These are phyloP conservation scores for Tetramorium bicarinatum DNA, from an alignment of 2,888 invertebrate genomes.

Conservation along the genomic window DNA sequence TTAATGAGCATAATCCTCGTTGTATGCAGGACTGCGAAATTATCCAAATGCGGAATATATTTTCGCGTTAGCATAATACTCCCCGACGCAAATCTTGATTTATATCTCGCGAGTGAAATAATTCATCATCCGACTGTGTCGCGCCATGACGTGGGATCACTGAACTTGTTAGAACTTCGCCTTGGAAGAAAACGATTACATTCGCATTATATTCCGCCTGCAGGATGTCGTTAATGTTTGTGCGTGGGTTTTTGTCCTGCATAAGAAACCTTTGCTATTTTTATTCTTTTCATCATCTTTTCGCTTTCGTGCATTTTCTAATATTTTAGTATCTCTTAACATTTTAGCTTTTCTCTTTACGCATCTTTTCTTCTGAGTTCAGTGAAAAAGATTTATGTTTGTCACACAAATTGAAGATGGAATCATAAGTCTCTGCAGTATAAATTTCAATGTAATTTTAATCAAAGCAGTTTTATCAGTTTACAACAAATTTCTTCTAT, in stretches of 20 bases:
- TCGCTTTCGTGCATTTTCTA: neutral
- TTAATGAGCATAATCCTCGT: constrained; percentile 34
- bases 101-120: neutral
- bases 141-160: constrained; percentile 21
- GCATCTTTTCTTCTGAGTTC: neutral
- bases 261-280: neutral
- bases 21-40: neutral
- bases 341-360: neutral
- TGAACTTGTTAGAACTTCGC: constrained; percentile 47
- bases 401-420: neutral
- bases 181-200: constrained; percentile 39
- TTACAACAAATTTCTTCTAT: neutral
- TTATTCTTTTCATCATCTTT: constrained; percentile 10
- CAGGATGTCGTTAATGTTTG: constrained; percentile 31
- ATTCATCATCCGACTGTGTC: constrained; percentile 33
- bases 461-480: neutral
- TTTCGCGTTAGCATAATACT: constrained; percentile 26
- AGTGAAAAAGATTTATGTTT: neutral
- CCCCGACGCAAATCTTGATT: constrained; percentile 4
- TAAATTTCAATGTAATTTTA: neutral
- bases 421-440: neutral
- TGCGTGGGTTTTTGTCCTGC: constrained; percentile 11
- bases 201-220: constrained; percentile 39
- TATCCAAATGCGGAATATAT: constrained; percentile 8
- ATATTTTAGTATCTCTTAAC: neutral